Conservation (phyloP, 2,888 invertebrate genomes). For the Alentia gelatinosa region DNA sequence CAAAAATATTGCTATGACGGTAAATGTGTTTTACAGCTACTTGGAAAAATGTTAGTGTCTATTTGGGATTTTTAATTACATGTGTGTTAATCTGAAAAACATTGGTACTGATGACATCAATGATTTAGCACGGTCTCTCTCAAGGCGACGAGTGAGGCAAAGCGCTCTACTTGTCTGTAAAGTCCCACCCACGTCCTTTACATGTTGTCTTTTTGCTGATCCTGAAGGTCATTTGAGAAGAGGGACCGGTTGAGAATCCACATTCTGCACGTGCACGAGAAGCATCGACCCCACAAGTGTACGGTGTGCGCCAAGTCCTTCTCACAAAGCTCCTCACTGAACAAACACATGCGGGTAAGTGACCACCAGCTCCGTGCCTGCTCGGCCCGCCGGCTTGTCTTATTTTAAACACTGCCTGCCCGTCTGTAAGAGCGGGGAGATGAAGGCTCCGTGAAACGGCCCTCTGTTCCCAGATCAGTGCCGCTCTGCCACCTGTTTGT, state of each 20-base stretch:
- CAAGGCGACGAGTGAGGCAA: too few relatives aligned
- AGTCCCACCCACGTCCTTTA: too few relatives aligned
- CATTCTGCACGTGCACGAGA: constrained; percentile 83
- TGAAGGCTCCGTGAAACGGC: not conserved
- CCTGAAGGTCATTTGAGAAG: constrained; percentile 82
- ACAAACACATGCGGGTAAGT: constrained; percentile 82
- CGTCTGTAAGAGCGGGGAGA: not conserved
- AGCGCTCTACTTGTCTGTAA: not conserved
- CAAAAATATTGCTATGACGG: too few relatives aligned
- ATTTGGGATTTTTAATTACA: too few relatives aligned
- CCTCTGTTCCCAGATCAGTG: not conserved
- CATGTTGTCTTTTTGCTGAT: too few relatives aligned
- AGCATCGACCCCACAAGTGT: constrained; percentile 83
- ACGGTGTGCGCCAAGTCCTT: constrained; percentile 82
- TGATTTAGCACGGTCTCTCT: too few relatives aligned
- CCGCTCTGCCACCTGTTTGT: not conserved
- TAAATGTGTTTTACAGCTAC: too few relatives aligned
- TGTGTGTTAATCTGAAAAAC: too few relatives aligned
- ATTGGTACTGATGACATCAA: too few relatives aligned
- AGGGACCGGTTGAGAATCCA: constrained; percentile 82
- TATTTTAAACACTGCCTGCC: not conserved
- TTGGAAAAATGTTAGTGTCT: too few relatives aligned
- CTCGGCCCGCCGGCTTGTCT: not conserved
- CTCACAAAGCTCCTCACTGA: constrained; percentile 83
- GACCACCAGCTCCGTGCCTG: not conserved